These are phyloP conservation scores for Nephrocerus scutellatus DNA, from an alignment of 2,888 invertebrate genomes.

Conservation along the genomic window DNA sequence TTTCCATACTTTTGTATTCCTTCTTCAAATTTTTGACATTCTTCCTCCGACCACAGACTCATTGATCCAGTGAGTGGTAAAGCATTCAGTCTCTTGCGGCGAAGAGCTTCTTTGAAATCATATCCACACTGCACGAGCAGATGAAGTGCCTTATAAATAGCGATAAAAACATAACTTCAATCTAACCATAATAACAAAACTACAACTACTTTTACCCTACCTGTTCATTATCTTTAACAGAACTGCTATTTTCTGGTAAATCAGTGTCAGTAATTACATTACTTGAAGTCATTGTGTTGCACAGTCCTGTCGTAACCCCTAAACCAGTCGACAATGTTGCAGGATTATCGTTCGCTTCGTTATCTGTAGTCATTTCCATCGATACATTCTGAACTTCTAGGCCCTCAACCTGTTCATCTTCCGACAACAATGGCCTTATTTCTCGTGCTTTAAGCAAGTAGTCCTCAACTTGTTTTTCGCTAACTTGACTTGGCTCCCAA, in stretches of 20 bases:
- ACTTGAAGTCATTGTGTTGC: neutral
- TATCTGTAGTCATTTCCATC: neutral
- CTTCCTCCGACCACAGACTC: conserved; percentile 94
- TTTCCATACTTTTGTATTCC: conserved; percentile 91
- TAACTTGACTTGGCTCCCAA: conserved; percentile 81
- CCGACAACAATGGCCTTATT: conserved; percentile 25
- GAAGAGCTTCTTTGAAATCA: conserved; percentile 86
- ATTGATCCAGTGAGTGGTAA: conserved; percentile 62
- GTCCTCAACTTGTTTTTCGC: conserved; percentile 67
- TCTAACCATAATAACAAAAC: neutral
- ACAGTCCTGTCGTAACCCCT: neutral
- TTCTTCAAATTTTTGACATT: conserved; percentile 93
- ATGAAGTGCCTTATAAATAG: conserved; percentile 60
- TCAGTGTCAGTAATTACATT: neutral
- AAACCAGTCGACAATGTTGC: too few species aligned
- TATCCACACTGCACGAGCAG: conserved; percentile 89
- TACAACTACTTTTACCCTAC: conserved; percentile 20
- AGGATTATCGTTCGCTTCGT: conserved; percentile 6
- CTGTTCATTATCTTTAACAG: conserved; percentile 68
- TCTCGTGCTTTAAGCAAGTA: conserved; percentile 56
- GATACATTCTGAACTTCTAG: conserved; percentile 5
- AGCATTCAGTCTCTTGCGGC: conserved; percentile 69
- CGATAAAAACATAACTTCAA: neutral
- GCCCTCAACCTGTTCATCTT: conserved; percentile 18
- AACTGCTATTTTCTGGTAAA: neutral